Evolutionary conservation across 2,113 vertebrate genomes (phyloP).

Genomic region (Dicerorhinus sumatrensis): DNA sequence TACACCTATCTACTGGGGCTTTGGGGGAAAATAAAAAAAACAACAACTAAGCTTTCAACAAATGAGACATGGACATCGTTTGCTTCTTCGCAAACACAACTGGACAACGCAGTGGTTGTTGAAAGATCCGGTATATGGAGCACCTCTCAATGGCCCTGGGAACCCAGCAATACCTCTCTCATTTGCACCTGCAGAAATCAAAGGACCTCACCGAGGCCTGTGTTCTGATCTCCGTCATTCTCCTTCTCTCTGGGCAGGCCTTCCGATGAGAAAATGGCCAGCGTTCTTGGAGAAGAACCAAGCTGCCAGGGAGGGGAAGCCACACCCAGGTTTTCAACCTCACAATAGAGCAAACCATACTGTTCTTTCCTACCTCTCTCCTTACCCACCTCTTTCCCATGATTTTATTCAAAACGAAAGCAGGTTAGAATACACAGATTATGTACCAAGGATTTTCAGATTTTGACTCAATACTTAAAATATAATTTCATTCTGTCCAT

Average conservation of each 20-base stretch:
- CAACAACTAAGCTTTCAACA: neutral
- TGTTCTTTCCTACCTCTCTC: neutral
- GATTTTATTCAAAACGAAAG: neutral
- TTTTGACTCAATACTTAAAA: neutral
- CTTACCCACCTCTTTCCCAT: neutral
- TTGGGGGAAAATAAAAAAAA: too few species aligned
- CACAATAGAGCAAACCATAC: neutral
- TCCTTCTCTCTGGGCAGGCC: neutral
- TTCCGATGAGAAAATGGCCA: neutral
- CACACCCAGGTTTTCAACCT: neutral
- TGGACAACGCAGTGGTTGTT: neutral
- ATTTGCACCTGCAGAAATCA: neutral
- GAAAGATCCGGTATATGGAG: neutral
- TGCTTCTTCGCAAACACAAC: neutral
- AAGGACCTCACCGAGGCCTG: neutral
- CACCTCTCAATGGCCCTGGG: neutral
- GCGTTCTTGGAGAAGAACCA: neutral
- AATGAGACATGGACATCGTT: neutral
- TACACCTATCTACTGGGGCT: too few species aligned
- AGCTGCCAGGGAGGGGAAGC: neutral
- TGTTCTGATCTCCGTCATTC: neutral
- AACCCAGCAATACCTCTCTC: neutral
- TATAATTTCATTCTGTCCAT: neutral
- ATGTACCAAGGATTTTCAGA: neutral
- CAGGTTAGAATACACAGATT: neutral